phyloP scores from a whole-genome alignment of 2,888 invertebrate species.

The Aethes cnicana region DNA sequence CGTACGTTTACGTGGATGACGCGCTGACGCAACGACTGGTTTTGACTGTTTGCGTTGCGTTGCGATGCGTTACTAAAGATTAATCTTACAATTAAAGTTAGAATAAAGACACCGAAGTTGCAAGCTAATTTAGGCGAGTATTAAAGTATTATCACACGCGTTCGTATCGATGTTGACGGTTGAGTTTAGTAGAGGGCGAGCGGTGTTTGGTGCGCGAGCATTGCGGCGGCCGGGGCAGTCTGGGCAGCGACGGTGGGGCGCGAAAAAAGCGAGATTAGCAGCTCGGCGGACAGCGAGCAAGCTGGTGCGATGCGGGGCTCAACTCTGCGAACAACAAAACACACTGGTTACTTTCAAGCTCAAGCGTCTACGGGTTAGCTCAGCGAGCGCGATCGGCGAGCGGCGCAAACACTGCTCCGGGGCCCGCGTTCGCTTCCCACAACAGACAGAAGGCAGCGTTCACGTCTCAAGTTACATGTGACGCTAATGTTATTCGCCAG shows the following conservation, averaged over 20 bases:
- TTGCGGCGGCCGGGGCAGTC: constrained; percentile 74
- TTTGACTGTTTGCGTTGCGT: constrained; percentile 25
- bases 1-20: constrained; percentile 51
- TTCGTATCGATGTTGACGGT: constrained; percentile 79
- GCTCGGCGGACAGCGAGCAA: constrained; percentile 81
- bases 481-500: constrained; percentile 28
- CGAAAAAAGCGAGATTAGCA: constrained; percentile 81
- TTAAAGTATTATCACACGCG: constrained; percentile 80
- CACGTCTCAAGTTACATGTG: constrained; percentile 18
- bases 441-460: constrained; percentile 29
- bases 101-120: constrained; percentile 80
- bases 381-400: constrained; percentile 74
- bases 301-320: constrained; percentile 81
- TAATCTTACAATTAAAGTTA: constrained; percentile 76
- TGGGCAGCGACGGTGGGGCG: constrained; percentile 76
- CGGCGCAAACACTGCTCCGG: constrained; percentile 50
- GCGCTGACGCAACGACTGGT: constrained; percentile 37
- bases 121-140: constrained; percentile 81
- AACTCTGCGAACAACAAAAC: constrained; percentile 83
- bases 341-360: constrained; percentile 81
- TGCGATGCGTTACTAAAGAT: constrained; percentile 59
- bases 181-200: constrained; percentile 80
- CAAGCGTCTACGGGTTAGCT: constrained; percentile 81
- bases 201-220: constrained; percentile 80
- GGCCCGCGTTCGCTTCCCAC: constrained; percentile 51